Evolutionary conservation across 2,113 vertebrate species (phyloP), one percentile per base, ranked within the genome.

Genomic region (Polypterus senegalus): DNA sequence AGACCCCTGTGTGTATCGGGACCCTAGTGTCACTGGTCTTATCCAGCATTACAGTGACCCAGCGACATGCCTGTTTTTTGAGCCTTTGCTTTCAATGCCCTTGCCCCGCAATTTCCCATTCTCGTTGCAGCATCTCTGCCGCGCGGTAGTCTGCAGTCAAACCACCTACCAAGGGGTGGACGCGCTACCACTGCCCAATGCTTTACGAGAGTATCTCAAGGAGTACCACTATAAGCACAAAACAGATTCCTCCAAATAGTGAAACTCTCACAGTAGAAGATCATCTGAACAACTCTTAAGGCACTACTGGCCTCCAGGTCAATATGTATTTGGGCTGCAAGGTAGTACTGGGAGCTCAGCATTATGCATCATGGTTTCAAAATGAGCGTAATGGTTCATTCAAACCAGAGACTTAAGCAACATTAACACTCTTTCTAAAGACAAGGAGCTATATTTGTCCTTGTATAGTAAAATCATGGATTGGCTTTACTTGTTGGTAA

Each of bases 11-110:
- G 93, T 97, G 84, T 98, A 97, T 83, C 87, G 89, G 58, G 92
- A 94, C 2, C 81, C 89, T 45, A 91, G 94, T 52, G 92, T 98
- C 71, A 97, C 92, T 0, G 92, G 92, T 7, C 88, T 98, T 58
- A 78, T 98, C 3, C 88, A 88, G 67, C 93, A 98, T 82, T 97
- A 98, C 77, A 95, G 94, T 63, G 91, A 98, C 73, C 93, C 94
- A 0, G 89, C 89, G 49, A 86, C 92, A 58, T 97, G 94, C 86
- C 94, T 97, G 85, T 97, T 97, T 82, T 97, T 98, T 47, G 93
- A 98, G 70, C 95, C 95, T 0, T 91, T 98, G 53, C 83, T 98
- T 4, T 96, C 93, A 57, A 88, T 86, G 5, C 93, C 93, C 0
- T 82, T 98, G 5, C 83, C 89, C 52, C 86, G 94, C 74, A 94